A percentile compares a stretch with the other conserved stretches of the same genome.
Conservation (phyloP, 2,113 vertebrate genomes). For the Paradisaea rubra region DNA sequence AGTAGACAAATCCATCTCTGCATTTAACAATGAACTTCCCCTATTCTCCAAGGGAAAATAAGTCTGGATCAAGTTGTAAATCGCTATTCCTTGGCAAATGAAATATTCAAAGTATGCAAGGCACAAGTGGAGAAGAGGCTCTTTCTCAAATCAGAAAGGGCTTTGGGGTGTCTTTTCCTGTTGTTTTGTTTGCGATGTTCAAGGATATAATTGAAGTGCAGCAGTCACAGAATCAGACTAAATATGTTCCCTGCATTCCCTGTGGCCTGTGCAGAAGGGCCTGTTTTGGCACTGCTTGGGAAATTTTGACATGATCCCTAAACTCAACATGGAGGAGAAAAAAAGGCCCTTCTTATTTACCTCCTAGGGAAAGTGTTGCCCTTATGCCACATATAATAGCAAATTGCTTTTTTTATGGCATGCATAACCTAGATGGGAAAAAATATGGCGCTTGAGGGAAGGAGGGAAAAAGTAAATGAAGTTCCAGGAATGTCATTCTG, state of each 20-base stretch:
- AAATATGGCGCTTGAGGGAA: slow-evolving; percentile 98
- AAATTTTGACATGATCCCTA: slow-evolving; percentile 79
- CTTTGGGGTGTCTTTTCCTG: slow-evolving; percentile 21
- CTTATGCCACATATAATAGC: slow-evolving; percentile 85
- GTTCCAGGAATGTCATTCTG: slow-evolving; percentile 99
- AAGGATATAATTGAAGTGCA: background rate
- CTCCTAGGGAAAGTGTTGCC: slow-evolving; percentile 82
- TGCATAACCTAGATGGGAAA: slow-evolving; percentile 84
- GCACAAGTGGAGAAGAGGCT: slow-evolving; percentile 26
- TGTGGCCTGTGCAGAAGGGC: background rate
- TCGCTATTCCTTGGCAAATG: slow-evolving; percentile 28
- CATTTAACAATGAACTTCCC: slow-evolving; percentile 56
- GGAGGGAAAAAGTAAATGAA: slow-evolving; percentile 98
- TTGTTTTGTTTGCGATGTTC: background rate
- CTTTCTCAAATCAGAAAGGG: slow-evolving; percentile 33
- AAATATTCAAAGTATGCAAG: slow-evolving; percentile 41
- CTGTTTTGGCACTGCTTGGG: slow-evolving; percentile 40
- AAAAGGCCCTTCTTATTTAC: slow-evolving; percentile 77
- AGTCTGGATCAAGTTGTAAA: slow-evolving; percentile 58
- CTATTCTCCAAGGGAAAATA: slow-evolving; percentile 59
- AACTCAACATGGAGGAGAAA: slow-evolving; percentile 61
- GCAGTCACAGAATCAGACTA: slow-evolving; percentile 9
- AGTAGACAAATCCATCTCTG: slow-evolving; percentile 55
- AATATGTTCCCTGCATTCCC: background rate
- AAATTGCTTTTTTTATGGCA: slow-evolving; percentile 95